Percentiles rank a stretch among this genome's conserved stretches.
Conservation (phyloP, 2,888 invertebrate genomes). For the Aspidiotus rigidus region DNA sequence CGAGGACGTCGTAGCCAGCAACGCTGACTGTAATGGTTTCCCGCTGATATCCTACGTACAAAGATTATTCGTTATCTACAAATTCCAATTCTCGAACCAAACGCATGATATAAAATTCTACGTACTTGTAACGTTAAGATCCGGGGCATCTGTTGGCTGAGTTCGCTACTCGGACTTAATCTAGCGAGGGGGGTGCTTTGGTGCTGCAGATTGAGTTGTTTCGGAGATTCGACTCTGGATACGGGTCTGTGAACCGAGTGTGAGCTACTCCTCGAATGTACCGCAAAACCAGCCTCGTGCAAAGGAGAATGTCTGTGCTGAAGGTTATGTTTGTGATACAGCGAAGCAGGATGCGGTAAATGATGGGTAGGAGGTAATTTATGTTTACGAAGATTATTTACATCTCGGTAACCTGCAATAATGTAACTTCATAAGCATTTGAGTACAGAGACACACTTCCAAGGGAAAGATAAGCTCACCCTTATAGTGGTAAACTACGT, state of each 20-base stretch:
- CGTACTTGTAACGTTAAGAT: constrained; percentile 62
- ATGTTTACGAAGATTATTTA: constrained; percentile 69
- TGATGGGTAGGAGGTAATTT: constrained; percentile 75
- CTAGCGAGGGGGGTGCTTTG: constrained; percentile 85
- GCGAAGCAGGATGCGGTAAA: constrained; percentile 55
- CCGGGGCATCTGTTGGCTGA: constrained; percentile 81
- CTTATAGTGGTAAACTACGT: constrained; percentile 93
- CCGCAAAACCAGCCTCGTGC: constrained; percentile 59
- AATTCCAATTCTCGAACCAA: no score
- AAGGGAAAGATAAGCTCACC: constrained; percentile 42
- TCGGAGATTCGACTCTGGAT: constrained; percentile 41
- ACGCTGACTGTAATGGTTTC: constrained; percentile 78
- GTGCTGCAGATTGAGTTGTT: constrained; percentile 49
- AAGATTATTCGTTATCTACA: neutral
- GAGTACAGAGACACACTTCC: neutral
- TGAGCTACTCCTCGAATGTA: constrained; percentile 43
- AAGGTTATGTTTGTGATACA: constrained; percentile 51
- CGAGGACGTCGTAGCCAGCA: constrained; percentile 79
- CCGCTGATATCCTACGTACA: constrained; percentile 75
- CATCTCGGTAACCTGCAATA: constrained; percentile 62
- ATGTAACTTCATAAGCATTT: neutral
- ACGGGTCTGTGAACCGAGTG: constrained; percentile 41
- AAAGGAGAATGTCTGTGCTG: constrained; percentile 65
- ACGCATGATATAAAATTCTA: neutral
- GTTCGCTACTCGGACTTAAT: constrained; percentile 81